Conservation (phyloP, 1,140 invertebrate species). For the Leptinotarsa undecemlineata region DNA sequence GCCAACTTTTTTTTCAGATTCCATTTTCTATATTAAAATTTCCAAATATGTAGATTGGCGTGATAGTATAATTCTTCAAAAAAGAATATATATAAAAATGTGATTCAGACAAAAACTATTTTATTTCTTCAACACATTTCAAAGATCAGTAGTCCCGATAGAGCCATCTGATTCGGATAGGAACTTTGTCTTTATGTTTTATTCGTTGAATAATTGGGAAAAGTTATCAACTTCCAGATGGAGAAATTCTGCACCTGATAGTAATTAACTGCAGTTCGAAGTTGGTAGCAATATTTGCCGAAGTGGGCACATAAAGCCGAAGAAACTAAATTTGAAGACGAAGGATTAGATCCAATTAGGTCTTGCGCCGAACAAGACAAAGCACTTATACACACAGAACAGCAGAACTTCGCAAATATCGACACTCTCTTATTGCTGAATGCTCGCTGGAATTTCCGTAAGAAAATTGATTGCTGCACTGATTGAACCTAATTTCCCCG, state of each 20-base stretch:
- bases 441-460: not conserved
- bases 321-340: slow-evolving; percentile 1
- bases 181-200: not conserved
- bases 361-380: slow-evolving; percentile 1
- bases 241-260: not conserved
- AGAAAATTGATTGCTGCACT: not conserved
- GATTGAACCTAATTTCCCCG: not conserved
- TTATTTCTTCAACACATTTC: too few species aligned
- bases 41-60: too few species aligned
- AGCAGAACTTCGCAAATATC: slow-evolving; percentile 1
- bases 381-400: slow-evolving; percentile 2
- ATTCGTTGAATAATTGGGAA: not conserved
- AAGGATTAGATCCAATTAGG: not conserved
- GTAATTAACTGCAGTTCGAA: slow-evolving; percentile 5
- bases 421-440: not conserved
- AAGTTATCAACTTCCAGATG: not conserved
- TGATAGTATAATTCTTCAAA: too few species aligned
- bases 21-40: too few species aligned
- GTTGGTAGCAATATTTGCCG: not conserved
- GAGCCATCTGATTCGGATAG: too few species aligned
- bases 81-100: too few species aligned
- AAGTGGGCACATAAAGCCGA: not conserved
- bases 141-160: too few species aligned
- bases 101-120: too few species aligned
- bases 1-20: too few species aligned